phyloP scores from a whole-genome alignment of 2,113 vertebrate genomes.

The Pantherophis guttatus region DNA sequence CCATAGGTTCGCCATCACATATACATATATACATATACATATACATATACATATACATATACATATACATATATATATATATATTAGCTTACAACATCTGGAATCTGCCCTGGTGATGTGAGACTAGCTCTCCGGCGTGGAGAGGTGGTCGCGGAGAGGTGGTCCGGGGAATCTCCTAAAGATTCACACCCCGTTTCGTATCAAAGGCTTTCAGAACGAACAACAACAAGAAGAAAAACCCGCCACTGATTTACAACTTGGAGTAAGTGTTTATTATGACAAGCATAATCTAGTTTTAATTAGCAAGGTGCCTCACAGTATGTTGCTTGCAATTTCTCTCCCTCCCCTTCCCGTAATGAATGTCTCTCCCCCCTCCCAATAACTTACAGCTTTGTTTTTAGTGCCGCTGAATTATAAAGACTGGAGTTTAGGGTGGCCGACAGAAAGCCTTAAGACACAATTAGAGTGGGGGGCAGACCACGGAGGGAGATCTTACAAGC shows the following conservation, averaged over 20 bases:
- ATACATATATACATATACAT: too few relatives aligned
- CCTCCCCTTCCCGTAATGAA: background rate
- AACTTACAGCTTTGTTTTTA: background rate
- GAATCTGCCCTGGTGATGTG: background rate
- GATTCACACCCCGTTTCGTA: background rate
- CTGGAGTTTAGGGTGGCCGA: background rate
- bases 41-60: too few relatives aligned
- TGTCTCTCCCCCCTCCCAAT: background rate
- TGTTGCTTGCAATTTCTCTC: background rate
- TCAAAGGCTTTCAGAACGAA: background rate
- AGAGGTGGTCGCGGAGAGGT: background rate
- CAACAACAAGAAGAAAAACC: background rate
- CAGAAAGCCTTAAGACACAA: background rate
- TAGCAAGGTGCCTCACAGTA: background rate
- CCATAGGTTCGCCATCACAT: too few relatives aligned
- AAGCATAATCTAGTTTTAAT: background rate
- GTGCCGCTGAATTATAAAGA: background rate
- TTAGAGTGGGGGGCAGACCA: background rate
- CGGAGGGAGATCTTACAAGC: background rate
- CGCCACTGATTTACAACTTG: background rate
- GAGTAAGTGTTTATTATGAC: slow-evolving; percentile 4
- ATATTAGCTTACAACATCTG: too few relatives aligned
- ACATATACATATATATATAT: too few relatives aligned
- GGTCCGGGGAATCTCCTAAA: background rate
- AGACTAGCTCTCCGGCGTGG: rapidly evolving